phyloP scores from a whole-genome alignment of 2,113 vertebrate genomes.

The Mobula hypostoma region DNA sequence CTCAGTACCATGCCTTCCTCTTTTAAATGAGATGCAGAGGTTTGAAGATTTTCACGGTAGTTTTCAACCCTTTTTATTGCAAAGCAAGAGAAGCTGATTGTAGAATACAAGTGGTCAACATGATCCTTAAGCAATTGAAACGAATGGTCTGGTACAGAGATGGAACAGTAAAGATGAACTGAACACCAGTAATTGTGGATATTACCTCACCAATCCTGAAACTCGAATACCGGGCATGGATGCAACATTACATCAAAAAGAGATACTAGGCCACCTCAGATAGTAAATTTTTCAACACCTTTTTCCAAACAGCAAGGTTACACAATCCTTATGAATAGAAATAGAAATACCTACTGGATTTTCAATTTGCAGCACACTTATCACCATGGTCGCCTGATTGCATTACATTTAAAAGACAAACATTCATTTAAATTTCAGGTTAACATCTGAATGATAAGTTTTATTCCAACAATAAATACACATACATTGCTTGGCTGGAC shows the following conservation, averaged over 20 bases:
- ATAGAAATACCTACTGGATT: neutral
- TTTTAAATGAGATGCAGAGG: neutral
- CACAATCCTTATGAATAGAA: neutral
- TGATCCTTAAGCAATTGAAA: neutral
- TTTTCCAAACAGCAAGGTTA: slow-evolving; percentile 15
- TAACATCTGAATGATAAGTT: neutral
- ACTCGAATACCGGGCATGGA: no score
- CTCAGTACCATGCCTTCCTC: neutral
- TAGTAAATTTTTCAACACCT: neutral
- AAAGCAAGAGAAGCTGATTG: neutral
- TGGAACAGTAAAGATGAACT: neutral
- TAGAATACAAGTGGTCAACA: neutral
- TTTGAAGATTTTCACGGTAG: neutral
- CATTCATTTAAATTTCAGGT: neutral
- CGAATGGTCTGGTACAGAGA: neutral
- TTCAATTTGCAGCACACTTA: neutral
- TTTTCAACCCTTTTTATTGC: neutral
- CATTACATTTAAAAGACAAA: neutral
- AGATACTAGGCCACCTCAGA: neutral
- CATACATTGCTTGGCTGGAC: neutral
- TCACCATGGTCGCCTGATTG: neutral
- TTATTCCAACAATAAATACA: neutral
- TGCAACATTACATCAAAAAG: neutral
- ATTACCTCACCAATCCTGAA: neutral
- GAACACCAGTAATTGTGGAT: neutral